phyloP scores from a whole-genome alignment of 2,797 vertebrate genomes.

The Gouania willdenowi region DNA sequence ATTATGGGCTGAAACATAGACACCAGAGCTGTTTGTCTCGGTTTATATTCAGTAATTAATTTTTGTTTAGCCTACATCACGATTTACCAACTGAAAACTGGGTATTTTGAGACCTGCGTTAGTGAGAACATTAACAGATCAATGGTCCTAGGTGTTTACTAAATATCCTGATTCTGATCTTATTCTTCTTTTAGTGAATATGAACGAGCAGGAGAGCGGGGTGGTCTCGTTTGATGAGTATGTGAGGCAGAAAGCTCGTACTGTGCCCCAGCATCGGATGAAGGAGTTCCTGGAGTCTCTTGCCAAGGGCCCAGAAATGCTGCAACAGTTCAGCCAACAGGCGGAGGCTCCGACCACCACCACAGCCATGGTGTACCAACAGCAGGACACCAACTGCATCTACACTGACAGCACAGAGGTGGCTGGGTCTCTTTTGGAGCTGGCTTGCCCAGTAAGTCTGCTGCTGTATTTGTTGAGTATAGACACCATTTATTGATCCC shows the following conservation, averaged over 20 bases:
- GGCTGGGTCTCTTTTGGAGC: constrained; percentile 94
- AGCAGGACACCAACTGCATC: constrained; percentile 91
- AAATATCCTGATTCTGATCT: neutral
- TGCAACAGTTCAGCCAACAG: constrained; percentile 94
- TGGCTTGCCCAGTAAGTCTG: constrained; percentile 90
- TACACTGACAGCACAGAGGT: constrained; percentile 99
- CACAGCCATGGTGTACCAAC: constrained; percentile 94
- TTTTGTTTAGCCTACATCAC: too few relatives aligned
- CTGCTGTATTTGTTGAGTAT: too few relatives aligned
- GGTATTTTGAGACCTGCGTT: too few relatives aligned
- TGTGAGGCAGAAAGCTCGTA: constrained; percentile 95
- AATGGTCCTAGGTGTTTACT: neutral
- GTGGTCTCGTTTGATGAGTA: constrained; percentile 99
- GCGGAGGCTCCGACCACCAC: constrained; percentile 69
- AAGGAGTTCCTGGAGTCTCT: constrained; percentile 99
- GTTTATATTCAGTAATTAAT: too few relatives aligned
- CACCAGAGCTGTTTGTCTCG: too few relatives aligned
- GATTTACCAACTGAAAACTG: too few relatives aligned
- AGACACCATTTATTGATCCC: too few relatives aligned
- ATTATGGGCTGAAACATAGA: too few relatives aligned
- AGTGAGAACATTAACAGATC: too few relatives aligned
- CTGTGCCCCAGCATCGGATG: constrained; percentile 98
- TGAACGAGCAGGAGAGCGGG: constrained; percentile 98
- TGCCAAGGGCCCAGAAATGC: constrained; percentile 91
- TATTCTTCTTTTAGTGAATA: constrained; percentile 64